Evolutionary conservation across 2,888 invertebrate species (phyloP), one percentile per base, ranked within the genome.

Genomic region (Pyrochroa serraticornis): DNA sequence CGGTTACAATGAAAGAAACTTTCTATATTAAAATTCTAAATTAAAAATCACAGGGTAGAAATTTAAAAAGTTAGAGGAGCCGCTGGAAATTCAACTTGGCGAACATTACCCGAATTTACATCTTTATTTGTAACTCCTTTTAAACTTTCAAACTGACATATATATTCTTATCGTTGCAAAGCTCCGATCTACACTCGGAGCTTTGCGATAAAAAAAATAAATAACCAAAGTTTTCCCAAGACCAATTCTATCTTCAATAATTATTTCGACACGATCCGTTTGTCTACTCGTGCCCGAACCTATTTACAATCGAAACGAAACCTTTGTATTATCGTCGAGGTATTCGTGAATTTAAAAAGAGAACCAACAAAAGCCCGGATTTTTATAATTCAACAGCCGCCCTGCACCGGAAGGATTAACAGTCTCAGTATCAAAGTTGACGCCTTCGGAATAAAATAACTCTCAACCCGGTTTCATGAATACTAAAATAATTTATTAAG

Each of bases 361-460:
- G 42, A 37, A 37, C 22, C 42, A 22, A 46, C 50, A 57, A 51
- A 41, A 42, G 46, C 7, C 31, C 36, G 31, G 50, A 51, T 58
- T 59, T 62, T 67, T 63, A 60, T 50, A 56, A 68, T 65, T 66
- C 66, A 63, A 57, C 53, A 50, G 59, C 45, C 51, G 59, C 55
- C 53, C 44, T 60, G 51, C 61, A 60, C 66, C 62, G 66, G 67
- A 67, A 66, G 66, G 63, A 69, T 69, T 68, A 66, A 64, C 58
- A 64, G 60, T 60, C 65, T 60, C 62, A 58, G 60, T 62, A 62
- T 60, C 60, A 54, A 61, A 60, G 57, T 54, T 61, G 60, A 65
- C 63, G 64, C 63, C 54, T 51, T 48, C 48, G 43, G 66, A 66
- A 66, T 67, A 64, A 61, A 45, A 43, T 32, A 41, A 30, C n/a